Base-by-base conservation (phyloP, 2,113 vertebrate species). In the Aspiorhynchus laticeps region DNA sequence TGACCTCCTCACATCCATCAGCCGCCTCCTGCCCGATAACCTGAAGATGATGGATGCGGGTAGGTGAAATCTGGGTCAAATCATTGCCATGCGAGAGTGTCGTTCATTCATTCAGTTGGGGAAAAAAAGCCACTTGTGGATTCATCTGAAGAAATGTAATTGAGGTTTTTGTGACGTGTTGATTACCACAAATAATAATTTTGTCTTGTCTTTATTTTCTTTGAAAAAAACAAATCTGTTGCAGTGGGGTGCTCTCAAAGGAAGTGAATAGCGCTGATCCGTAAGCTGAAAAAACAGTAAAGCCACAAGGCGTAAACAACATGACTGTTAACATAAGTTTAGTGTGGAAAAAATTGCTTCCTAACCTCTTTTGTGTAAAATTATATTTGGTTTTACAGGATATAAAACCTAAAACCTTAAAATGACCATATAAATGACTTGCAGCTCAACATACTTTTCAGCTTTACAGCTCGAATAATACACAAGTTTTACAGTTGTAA, bases 21-120 rank as follows among this genome's bases (percentile, higher is more conserved):
- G n/a, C 28, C 85, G 8, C 51, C 65, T 79, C 51, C 31, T 41
- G 69, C 17, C 9, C 48, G 74, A 77, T 59, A 84, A 83, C 53
- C 38, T 82, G 33, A 80, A 79, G 79, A 43, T 84, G 75, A 86
- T 80, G 81, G 85, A 86, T 80, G 85, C 43, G 36, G 31, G 76
- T 61, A 69, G 76, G 67, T 75, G 67, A 80, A 84, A 81, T 84
- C 85, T 79, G 67, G 81, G 85, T 80, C 85, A 84, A 63, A 43
- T 53, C 63, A 53, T 43, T 61, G 48, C 51, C 69, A 4, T 80
- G 7, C 19, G 21, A 36, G 53, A 59, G 56, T 48, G 24, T 63
- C n/a, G 43, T 71, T 83, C n/a, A 53, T 71, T 82, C n/a, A 48
- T 5, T 65, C 24, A 41, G 33, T 41, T 38, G 5, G 48, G 5